Conservation (phyloP, 2,113 vertebrate species). For the Leptosomus discolor region DNA sequence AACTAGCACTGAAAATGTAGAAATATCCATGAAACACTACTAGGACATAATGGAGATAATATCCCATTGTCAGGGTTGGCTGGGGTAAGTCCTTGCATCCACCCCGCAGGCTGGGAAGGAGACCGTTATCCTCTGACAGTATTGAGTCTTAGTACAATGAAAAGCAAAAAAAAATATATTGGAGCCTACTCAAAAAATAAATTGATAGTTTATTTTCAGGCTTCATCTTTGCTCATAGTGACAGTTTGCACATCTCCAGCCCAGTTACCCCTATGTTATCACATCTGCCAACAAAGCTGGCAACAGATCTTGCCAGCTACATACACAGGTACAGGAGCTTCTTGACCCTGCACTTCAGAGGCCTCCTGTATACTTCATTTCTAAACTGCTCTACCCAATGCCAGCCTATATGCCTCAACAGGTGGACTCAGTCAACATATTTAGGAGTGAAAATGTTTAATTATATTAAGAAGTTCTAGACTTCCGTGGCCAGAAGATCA, state of each 20-base stretch:
- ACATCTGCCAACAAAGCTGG: background rate
- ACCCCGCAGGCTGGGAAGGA: background rate
- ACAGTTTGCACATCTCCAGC: background rate
- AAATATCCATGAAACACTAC: background rate
- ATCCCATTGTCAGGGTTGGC: background rate
- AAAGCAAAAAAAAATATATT: background rate
- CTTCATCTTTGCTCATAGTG: background rate
- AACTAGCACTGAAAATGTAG: background rate
- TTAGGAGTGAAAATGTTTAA: background rate
- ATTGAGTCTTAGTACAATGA: background rate
- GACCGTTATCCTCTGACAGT: background rate
- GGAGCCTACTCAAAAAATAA: background rate
- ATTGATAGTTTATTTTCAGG: background rate
- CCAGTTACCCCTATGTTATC: background rate
- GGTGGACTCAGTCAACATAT: background rate
- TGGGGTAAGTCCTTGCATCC: background rate
- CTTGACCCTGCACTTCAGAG: no score
- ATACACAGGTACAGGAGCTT: accelerated
- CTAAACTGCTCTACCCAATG: background rate
- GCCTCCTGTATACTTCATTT: background rate
- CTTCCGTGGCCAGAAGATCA: background rate
- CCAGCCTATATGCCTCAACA: background rate
- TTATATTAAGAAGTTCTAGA: background rate
- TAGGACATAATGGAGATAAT: background rate
- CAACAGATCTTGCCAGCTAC: background rate